Conservation (phyloP, 2,888 invertebrate species). For the Xestia rhomboidea region DNA sequence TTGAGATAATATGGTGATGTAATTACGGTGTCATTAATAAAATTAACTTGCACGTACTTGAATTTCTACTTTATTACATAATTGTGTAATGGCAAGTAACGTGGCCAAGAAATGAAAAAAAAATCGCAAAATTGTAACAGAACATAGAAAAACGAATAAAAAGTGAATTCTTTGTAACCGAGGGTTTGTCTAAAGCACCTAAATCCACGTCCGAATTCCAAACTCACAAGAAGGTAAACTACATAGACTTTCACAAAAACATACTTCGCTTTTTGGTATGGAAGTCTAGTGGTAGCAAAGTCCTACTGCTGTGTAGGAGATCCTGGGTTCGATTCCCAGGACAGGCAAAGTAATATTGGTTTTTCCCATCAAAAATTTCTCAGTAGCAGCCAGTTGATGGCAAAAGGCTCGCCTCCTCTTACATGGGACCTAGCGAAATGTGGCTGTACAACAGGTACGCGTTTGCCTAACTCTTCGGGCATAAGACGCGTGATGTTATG, state of each 20-base stretch:
- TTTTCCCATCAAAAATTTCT: background rate
- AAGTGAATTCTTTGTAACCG: slow-evolving; percentile 89
- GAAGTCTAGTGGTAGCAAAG: background rate
- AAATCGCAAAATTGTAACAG: slow-evolving; percentile 90
- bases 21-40: slow-evolving; percentile 89
- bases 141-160: slow-evolving; percentile 89
- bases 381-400: background rate
- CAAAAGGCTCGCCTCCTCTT: background rate
- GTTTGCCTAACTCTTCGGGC: background rate
- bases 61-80: slow-evolving; percentile 90
- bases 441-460: background rate
- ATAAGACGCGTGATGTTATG: background rate
- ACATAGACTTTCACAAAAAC: too few relatives aligned
- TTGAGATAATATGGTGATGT: slow-evolving; percentile 86
- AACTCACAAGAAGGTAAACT: background rate
- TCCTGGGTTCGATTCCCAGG: background rate
- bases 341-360: background rate
- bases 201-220: slow-evolving; percentile 40
- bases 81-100: slow-evolving; percentile 86
- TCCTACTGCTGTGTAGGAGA: background rate
- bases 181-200: slow-evolving; percentile 79
- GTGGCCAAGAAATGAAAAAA: slow-evolving; percentile 86
- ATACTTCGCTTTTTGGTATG: background rate
- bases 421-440: background rate
- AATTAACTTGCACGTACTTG: slow-evolving; percentile 88